A percentile compares a stretch with the other conserved stretches of the same genome.
These are phyloP conservation scores for Picus viridis DNA, from an alignment of 2,797 vertebrate genomes.

Conservation along the genomic window DNA sequence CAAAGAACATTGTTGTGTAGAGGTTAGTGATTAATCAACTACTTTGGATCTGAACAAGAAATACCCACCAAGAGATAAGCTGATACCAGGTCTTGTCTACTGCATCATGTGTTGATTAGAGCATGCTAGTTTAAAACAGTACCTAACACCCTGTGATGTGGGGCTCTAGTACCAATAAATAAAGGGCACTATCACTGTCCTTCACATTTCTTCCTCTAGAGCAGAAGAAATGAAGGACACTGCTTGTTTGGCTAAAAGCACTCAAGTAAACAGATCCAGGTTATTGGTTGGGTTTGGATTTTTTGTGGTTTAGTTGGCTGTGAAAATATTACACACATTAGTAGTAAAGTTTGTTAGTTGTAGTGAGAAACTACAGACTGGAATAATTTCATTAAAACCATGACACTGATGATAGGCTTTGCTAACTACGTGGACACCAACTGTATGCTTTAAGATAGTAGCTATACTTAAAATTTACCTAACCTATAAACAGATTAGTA, in stretches of 20 bases:
- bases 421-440: background rate
- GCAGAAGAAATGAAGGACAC: conserved; percentile 33
- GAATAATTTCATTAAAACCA: background rate
- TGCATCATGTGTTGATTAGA: background rate
- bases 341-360: background rate
- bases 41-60: background rate
- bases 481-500: background rate
- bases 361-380: background rate
- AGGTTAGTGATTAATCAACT: background rate
- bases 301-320: background rate
- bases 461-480: background rate
- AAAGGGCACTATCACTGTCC: background rate
- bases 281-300: background rate
- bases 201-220: conserved; percentile 5
- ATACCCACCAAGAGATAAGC: background rate
- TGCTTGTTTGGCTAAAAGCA: conserved; percentile 5
- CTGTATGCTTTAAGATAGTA: background rate
- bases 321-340: background rate
- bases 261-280: background rate
- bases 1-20: background rate
- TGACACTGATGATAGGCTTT: background rate
- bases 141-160: background rate
- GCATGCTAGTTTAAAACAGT: background rate
- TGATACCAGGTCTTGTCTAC: background rate
- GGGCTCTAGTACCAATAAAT: background rate